Conservation (phyloP, 2,888 invertebrate species). For the Pterostichus madidus region DNA sequence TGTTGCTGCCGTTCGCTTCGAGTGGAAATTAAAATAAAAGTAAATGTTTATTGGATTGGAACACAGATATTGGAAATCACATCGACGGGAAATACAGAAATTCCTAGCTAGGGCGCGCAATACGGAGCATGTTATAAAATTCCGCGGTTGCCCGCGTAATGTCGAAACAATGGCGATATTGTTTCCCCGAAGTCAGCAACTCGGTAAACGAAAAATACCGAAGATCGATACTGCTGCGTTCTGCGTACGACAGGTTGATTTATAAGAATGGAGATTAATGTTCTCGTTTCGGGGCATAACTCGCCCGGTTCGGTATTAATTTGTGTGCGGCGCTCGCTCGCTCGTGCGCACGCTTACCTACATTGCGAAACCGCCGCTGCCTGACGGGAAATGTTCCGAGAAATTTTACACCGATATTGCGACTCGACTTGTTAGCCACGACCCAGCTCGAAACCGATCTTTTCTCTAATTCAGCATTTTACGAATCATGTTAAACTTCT, state of each 20-base stretch:
- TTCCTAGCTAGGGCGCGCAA: neutral
- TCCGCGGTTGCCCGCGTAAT: conserved; percentile 55
- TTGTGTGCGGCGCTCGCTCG: conserved; percentile 58
- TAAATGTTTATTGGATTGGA: no score
- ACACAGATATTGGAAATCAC: no score
- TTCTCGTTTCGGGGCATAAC: conserved; percentile 70
- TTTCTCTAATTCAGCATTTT: neutral
- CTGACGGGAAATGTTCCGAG: conserved; percentile 44
- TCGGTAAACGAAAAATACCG: conserved; percentile 66
- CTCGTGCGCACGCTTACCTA: conserved; percentile 39
- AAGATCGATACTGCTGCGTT: conserved; percentile 69
- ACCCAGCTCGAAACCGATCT: neutral
- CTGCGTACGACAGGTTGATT: conserved; percentile 72
- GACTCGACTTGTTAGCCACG: conserved; percentile 20
- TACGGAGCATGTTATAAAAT: conserved; percentile 58
- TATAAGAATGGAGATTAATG: conserved; percentile 74
- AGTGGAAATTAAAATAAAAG: no score
- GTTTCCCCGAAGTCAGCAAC: conserved; percentile 66
- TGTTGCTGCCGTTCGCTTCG: no score
- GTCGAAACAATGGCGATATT: conserved; percentile 66
- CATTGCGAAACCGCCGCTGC: conserved; percentile 11
- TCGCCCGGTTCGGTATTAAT: conserved; percentile 63
- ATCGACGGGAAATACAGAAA: no score
- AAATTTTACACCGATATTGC: conserved; percentile 53
- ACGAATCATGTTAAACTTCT: conserved; percentile 16